Percentiles rank a stretch among this genome's conserved stretches.
Conservation (phyloP, 2,888 invertebrate genomes). For the Lordiphosa fenestrarum region DNA sequence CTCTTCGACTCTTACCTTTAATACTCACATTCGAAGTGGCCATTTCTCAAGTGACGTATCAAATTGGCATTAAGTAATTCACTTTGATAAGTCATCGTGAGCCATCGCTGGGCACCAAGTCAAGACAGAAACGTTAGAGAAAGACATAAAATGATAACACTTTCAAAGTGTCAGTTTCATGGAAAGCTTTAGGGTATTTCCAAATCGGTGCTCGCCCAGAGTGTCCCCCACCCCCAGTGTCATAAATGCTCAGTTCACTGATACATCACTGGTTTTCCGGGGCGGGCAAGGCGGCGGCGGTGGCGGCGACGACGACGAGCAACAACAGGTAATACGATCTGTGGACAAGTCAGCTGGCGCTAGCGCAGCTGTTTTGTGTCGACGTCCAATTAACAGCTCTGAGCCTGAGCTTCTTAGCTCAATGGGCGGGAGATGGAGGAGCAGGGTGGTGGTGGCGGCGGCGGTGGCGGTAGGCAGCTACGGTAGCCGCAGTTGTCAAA, state of each 20-base stretch:
- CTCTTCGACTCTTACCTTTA: too few species aligned
- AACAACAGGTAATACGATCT: constrained; percentile 49
- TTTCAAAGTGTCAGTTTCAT: too few species aligned
- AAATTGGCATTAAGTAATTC: too few species aligned
- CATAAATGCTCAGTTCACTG: constrained; percentile 18
- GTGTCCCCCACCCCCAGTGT: background rate
- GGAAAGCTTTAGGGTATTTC: too few species aligned
- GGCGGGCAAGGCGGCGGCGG: background rate
- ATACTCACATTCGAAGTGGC: too few species aligned
- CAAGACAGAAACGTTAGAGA: too few species aligned
- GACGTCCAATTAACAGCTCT: constrained; percentile 34
- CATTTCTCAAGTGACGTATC: too few species aligned
- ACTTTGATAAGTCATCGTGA: too few species aligned
- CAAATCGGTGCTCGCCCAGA: too few species aligned
- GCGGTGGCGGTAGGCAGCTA: constrained; percentile 28
- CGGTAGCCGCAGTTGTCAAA: constrained; percentile 17
- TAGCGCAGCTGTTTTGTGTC: constrained; percentile 44
- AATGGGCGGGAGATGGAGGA: background rate
- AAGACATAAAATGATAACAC: too few species aligned
- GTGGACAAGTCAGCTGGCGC: constrained; percentile 63
- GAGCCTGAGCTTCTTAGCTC: constrained; percentile 25
- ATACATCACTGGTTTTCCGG: constrained; percentile 5
- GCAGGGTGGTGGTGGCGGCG: constrained; percentile 1
- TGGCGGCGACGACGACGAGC: background rate
- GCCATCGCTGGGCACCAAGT: too few species aligned